Conservation (phyloP, 2,888 invertebrate species). For the Drosophila phalerata region DNA sequence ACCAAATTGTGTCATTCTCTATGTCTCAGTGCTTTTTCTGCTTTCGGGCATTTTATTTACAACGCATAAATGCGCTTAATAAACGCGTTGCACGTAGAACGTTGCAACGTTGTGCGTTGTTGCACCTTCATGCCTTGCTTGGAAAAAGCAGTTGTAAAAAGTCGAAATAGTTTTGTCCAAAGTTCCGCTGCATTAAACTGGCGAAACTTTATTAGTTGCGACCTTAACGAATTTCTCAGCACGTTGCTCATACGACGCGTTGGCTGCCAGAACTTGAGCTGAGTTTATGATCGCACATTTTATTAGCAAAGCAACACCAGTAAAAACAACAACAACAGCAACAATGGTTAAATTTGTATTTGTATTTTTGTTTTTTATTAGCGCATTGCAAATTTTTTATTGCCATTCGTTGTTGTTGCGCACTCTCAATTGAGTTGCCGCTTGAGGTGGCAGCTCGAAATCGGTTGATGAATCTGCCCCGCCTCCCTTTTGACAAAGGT, state of each 20-base stretch:
- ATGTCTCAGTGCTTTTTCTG: constrained; percentile 4
- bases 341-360: constrained; percentile 73
- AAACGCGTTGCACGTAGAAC: constrained; percentile 61
- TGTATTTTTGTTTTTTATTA: constrained; percentile 55
- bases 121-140: constrained; percentile 17
- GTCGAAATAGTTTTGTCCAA: constrained; percentile 53
- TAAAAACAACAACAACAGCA: constrained; percentile 37
- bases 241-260: constrained; percentile 70
- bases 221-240: constrained; percentile 54
- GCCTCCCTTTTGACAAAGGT: constrained; percentile 48
- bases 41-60: constrained; percentile 65
- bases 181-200: constrained; percentile 73
- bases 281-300: constrained; percentile 62
- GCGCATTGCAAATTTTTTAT: constrained; percentile 64
- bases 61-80: constrained; percentile 77
- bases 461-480: constrained; percentile 18
- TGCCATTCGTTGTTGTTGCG: constrained; percentile 47
- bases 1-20: constrained; percentile 63
- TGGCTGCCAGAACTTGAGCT: constrained; percentile 36
- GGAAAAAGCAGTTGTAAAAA: constrained; percentile 36
- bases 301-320: constrained; percentile 61
- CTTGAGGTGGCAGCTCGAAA: constrained; percentile 58
- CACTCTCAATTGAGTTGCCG: constrained; percentile 53
- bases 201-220: constrained; percentile 68
- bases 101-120: constrained; percentile 33